These are phyloP conservation scores for Latrodectus hesperus DNA, from an alignment of 2,888 invertebrate genomes.

Conservation along the genomic window DNA sequence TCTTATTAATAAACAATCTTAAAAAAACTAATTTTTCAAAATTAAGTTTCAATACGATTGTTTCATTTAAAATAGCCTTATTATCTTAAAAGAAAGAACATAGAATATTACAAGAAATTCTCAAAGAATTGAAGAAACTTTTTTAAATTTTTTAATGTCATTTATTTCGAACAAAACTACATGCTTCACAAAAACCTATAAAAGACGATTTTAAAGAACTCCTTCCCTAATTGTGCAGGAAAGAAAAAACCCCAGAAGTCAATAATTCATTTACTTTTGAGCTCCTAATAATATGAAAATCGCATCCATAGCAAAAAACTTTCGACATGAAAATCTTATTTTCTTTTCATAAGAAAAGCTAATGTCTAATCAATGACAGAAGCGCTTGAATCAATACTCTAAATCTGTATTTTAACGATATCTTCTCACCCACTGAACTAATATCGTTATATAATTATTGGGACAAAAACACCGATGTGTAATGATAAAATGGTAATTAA, in stretches of 20 bases:
- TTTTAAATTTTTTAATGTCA: too few relatives aligned
- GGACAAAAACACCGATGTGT: conserved; percentile 62
- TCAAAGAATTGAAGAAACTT: too few relatives aligned
- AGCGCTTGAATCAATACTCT: conserved; percentile 55
- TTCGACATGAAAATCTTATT: conserved; percentile 46
- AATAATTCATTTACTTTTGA: conserved; percentile 61
- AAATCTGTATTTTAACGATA: conserved; percentile 69
- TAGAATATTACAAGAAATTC: too few relatives aligned
- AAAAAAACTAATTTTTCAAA: too few relatives aligned
- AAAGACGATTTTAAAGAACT: too few relatives aligned
- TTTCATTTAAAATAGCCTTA: too few relatives aligned
- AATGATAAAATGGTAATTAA: conserved; percentile 69
- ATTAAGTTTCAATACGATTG: too few relatives aligned
- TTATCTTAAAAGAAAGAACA: too few relatives aligned
- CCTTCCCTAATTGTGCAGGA: too few relatives aligned
- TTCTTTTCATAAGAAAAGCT: conserved; percentile 54
- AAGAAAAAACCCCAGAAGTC: conserved; percentile 14
- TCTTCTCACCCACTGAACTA: conserved; percentile 64
- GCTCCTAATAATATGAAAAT: conserved; percentile 47
- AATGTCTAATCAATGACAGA: conserved; percentile 66
- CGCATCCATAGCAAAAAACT: conserved; percentile 34
- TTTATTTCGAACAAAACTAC: too few relatives aligned
- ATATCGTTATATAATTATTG: conserved; percentile 69
- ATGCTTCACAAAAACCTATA: too few relatives aligned
- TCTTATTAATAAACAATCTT: too few relatives aligned